A percentile compares a stretch with the other conserved stretches of the same genome.
phyloP scores from a whole-genome alignment of 2,113 vertebrate genomes.

The Perognathus longimembris region DNA sequence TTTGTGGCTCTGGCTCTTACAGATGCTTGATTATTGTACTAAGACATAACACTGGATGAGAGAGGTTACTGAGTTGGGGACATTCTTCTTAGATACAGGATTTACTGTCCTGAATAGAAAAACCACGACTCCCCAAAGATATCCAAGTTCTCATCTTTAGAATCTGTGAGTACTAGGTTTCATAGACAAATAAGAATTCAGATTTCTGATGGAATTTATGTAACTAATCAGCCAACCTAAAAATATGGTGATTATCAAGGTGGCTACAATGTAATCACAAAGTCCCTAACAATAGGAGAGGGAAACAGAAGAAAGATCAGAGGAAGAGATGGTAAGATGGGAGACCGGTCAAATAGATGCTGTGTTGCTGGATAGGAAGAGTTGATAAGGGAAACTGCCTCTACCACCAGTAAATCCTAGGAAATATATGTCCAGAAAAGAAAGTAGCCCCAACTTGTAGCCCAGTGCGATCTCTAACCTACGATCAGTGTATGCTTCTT shows the following conservation, averaged over 20 bases:
- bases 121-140: background rate
- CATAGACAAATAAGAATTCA: background rate
- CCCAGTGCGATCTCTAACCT: background rate
- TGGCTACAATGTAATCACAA: background rate
- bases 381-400: background rate
- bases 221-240: background rate
- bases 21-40: background rate
- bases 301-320: background rate
- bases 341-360: background rate
- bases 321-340: background rate
- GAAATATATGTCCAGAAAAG: background rate
- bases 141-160: background rate
- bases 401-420: background rate
- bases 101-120: background rate
- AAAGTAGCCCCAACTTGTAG: background rate
- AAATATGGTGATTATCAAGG: background rate
- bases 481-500: background rate
- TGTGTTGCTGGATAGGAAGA: background rate
- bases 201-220: background rate
- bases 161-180: background rate
- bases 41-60: background rate
- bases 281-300: background rate
- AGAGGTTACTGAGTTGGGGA: background rate
- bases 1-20: background rate
- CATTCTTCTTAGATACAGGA: background rate